These are phyloP conservation scores for Azorinus chamasolen DNA, from an alignment of 2,888 invertebrate genomes.

Conservation along the genomic window DNA sequence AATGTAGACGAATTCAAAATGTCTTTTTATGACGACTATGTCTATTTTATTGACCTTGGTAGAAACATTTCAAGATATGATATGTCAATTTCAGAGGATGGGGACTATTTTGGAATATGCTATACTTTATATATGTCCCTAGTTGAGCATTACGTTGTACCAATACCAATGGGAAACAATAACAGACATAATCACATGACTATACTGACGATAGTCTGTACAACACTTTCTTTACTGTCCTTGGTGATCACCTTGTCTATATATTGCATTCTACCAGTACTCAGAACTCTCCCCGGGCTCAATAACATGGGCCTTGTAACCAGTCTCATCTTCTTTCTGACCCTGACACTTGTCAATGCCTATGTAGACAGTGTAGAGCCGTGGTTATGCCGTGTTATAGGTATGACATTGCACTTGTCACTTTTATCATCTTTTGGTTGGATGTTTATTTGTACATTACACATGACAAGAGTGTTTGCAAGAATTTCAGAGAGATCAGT, in stretches of 20 bases:
- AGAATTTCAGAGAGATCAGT: constrained; percentile 18
- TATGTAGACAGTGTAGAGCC: not conserved
- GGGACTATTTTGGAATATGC: too few species aligned
- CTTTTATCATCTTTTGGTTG: constrained; percentile 20
- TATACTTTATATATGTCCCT: too few species aligned
- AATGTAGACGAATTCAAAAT: too few species aligned
- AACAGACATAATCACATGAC: too few species aligned
- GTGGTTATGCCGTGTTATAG: constrained; percentile 9
- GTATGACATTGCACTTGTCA: constrained; percentile 4
- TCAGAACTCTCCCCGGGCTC: constrained; percentile 4
- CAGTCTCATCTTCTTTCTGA: not conserved
- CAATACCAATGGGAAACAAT: too few species aligned
- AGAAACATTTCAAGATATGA: too few species aligned
- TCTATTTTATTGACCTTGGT: too few species aligned
- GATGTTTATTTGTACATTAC: constrained; percentile 49
- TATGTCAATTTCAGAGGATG: too few species aligned
- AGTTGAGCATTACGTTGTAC: too few species aligned
- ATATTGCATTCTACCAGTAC: not conserved
- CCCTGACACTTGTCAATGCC: not conserved
- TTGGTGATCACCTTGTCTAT: not conserved
- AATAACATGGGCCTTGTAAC: constrained; percentile 18
- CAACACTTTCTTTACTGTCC: too few species aligned
- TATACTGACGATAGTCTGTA: too few species aligned
- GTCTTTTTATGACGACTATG: too few species aligned
- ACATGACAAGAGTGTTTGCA: constrained; percentile 52